Conservation (phyloP, 2,113 vertebrate genomes). For the Trichechus manatus region DNA sequence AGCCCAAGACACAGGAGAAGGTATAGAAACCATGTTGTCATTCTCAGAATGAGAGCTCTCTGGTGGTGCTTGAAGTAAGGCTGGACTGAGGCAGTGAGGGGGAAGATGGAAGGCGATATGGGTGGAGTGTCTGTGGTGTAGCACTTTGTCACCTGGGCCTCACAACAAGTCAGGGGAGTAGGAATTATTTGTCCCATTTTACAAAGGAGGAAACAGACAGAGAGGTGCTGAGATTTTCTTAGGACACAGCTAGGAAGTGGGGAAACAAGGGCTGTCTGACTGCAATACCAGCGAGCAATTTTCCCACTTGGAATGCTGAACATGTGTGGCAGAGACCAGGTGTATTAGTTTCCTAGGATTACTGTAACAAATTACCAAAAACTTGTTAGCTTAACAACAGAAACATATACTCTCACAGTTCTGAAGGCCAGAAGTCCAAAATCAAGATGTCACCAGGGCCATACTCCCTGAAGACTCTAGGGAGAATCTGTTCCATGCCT, state of each 20-base stretch:
- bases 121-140: not conserved
- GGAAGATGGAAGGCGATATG: fast-evolving
- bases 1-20: not conserved
- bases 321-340: fast-evolving
- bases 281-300: not conserved
- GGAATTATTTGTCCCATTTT: not conserved
- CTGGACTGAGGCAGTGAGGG: fast-evolving
- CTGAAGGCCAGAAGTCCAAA: not conserved
- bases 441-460: not conserved
- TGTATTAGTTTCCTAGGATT: not conserved
- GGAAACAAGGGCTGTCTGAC: not conserved
- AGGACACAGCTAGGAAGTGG: not conserved
- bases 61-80: not conserved
- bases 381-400: not conserved
- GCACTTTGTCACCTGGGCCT: not conserved
- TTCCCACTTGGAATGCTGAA: not conserved
- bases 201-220: not conserved
- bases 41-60: not conserved
- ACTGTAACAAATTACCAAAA: not conserved
- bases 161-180: fast-evolving
- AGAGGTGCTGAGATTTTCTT: not conserved
- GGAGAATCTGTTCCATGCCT: too few relatives aligned
- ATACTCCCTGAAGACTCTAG: not conserved
- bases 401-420: not conserved
- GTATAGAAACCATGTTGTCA: not conserved